A percentile compares a stretch with the other conserved stretches of the same genome.
Evolutionary conservation across 2,797 vertebrate species (phyloP).

Genomic region (Cirrhinus molitorella): DNA sequence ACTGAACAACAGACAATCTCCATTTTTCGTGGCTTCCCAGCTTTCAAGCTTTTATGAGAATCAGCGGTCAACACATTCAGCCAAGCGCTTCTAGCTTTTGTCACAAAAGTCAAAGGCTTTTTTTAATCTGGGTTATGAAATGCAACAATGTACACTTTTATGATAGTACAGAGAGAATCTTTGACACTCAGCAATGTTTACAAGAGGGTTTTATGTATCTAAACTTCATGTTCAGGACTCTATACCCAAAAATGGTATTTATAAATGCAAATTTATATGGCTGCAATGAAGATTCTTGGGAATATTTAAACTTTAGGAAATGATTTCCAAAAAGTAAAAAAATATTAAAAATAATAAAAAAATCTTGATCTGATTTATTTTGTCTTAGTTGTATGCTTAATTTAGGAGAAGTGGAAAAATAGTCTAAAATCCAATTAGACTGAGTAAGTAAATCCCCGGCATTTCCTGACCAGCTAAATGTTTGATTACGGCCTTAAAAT

Average conservation of each 20-base stretch:
- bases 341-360: background rate
- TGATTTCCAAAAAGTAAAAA: background rate
- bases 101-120: background rate
- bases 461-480: constrained; percentile 56
- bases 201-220: background rate
- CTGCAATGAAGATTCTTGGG: background rate
- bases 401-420: constrained; percentile 50
- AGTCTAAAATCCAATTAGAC: constrained; percentile 55
- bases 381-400: constrained; percentile 30
- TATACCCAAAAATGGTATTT: background rate
- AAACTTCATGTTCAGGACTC: background rate
- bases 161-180: constrained; percentile 6
- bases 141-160: background rate
- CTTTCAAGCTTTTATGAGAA: constrained; percentile 12
- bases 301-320: constrained; percentile 5
- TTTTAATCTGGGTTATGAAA: background rate
- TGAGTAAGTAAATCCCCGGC: constrained; percentile 40
- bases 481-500: constrained; percentile 56
- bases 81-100: constrained; percentile 21
- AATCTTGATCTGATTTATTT: constrained; percentile 46
- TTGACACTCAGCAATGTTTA: background rate
- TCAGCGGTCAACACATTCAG: constrained; percentile 19
- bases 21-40: constrained; percentile 18
- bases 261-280: background rate
- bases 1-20: constrained; percentile 25